Percentiles rank a stretch among this genome's conserved stretches.
phyloP scores from a whole-genome alignment of 30 jellyfish, hydroid and myxozoan species.

The Morbakka virulenta region DNA sequence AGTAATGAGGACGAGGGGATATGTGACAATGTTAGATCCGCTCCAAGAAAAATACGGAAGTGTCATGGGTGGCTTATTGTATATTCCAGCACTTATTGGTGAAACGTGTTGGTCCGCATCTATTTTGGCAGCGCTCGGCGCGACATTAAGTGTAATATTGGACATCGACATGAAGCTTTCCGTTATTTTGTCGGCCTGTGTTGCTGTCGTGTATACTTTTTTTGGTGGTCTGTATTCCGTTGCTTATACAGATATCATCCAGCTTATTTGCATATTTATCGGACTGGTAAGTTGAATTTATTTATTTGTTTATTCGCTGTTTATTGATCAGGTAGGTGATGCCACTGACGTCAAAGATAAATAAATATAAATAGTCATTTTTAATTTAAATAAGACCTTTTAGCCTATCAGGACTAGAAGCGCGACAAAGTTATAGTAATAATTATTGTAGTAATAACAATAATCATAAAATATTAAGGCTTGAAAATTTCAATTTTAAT shows the following conservation, averaged over 20 bases:
- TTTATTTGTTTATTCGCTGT: too few species aligned
- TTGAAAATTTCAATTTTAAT: too few species aligned
- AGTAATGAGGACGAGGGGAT: conserved; percentile 77
- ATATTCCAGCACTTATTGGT: conserved; percentile 92
- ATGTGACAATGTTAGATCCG: conserved; percentile 95
- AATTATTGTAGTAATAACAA: too few species aligned
- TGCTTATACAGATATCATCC: conserved; percentile 88
- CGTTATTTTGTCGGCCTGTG: conserved; percentile 66
- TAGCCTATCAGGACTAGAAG: too few species aligned
- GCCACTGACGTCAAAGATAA: too few species aligned
- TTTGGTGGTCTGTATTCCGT: conserved; percentile 96
- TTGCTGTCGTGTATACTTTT: conserved; percentile 85
- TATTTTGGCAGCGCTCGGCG: conserved; percentile 86
- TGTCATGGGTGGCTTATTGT: conserved; percentile 83
- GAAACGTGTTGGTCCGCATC: conserved; percentile 98
- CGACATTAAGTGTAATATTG: conserved; percentile 77
- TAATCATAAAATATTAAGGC: too few species aligned
- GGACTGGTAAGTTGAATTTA: conserved; percentile 70
- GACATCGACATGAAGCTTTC: conserved; percentile 70
- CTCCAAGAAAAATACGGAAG: conserved; percentile 85
- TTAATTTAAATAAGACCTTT: background rate
- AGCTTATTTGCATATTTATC: conserved; percentile 67
- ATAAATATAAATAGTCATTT: background rate
- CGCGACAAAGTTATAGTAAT: too few species aligned
- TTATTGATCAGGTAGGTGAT: too few species aligned